phyloP scores from a whole-genome alignment of 30 jellyfish, hydroid and myxozoan genomes.

The Clytia hemisphaerica region DNA sequence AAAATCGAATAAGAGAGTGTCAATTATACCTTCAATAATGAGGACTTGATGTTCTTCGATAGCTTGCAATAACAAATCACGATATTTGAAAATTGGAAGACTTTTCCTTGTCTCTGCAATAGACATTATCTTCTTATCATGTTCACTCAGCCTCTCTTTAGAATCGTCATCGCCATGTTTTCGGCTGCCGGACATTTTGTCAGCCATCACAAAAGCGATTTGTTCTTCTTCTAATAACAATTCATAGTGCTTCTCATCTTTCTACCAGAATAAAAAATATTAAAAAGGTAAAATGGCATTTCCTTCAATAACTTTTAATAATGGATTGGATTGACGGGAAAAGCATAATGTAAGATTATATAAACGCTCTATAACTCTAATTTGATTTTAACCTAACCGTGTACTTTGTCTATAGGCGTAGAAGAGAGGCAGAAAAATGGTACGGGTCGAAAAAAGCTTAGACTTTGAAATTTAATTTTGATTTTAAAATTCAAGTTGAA shows the following conservation, averaged over 20 bases:
- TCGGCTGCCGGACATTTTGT: slow-evolving; percentile 90
- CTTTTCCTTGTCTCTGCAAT: slow-evolving; percentile 85
- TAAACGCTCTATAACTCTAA: too few relatives aligned
- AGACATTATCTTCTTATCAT: slow-evolving; percentile 50
- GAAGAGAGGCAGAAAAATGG: too few relatives aligned
- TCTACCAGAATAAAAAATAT: not conserved
- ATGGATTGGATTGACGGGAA: too few relatives aligned
- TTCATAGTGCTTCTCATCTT: slow-evolving; percentile 65
- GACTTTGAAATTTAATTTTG: too few relatives aligned
- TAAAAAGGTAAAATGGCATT: too few relatives aligned
- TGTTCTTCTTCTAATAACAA: slow-evolving; percentile 88
- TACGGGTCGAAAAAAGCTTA: too few relatives aligned
- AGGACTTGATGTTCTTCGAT: slow-evolving; percentile 86
- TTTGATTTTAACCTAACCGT: too few relatives aligned
- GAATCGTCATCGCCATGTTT: slow-evolving; percentile 14
- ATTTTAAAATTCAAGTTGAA: too few relatives aligned
- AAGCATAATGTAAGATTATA: too few relatives aligned
- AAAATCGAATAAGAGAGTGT: too few relatives aligned
- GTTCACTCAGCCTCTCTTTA: slow-evolving; percentile 24
- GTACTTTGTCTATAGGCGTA: too few relatives aligned
- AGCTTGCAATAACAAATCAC: slow-evolving; percentile 85
- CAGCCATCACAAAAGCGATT: slow-evolving; percentile 98
- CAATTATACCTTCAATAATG: slow-evolving; percentile 94
- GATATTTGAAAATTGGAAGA: slow-evolving; percentile 73
- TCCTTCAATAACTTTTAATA: too few relatives aligned